Percentiles rank a stretch among this genome's conserved stretches.
Evolutionary conservation across 2,797 vertebrate species (phyloP).

Genomic region (Podargus strigoides): DNA sequence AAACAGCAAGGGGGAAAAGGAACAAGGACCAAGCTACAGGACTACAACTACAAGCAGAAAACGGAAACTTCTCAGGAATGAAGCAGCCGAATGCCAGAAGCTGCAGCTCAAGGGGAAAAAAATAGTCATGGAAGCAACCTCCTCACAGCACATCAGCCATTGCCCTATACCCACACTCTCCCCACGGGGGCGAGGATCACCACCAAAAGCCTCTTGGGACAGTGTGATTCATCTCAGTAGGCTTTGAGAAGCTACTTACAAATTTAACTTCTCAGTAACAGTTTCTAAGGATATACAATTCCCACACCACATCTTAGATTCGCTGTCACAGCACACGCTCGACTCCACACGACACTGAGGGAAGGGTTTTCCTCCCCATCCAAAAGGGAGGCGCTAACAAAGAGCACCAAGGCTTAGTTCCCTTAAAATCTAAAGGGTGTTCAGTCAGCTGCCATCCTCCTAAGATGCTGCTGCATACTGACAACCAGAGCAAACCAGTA

Average conservation of each 20-base stretch:
- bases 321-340: not conserved
- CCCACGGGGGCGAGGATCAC: not conserved
- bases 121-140: not conserved
- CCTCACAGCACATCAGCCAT: not conserved
- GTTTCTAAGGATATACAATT: not conserved
- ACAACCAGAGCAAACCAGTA: not conserved
- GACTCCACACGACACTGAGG: rapidly evolving
- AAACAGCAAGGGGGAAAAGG: not conserved
- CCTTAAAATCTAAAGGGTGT: not conserved
- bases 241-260: not conserved
- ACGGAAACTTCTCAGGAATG: not conserved
- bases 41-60: not conserved
- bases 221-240: not conserved
- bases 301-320: not conserved
- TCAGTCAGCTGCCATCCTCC: not conserved
- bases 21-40: not conserved
- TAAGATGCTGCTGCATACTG: not conserved
- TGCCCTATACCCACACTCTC: not conserved
- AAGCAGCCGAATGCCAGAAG: not conserved
- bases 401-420: not conserved
- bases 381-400: not conserved
- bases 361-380: not conserved
- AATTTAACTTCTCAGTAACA: not conserved
- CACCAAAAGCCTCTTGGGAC: not conserved
- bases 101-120: not conserved